phyloP scores from a whole-genome alignment of 1,140 invertebrate species.

The Hyphantria cunea region DNA sequence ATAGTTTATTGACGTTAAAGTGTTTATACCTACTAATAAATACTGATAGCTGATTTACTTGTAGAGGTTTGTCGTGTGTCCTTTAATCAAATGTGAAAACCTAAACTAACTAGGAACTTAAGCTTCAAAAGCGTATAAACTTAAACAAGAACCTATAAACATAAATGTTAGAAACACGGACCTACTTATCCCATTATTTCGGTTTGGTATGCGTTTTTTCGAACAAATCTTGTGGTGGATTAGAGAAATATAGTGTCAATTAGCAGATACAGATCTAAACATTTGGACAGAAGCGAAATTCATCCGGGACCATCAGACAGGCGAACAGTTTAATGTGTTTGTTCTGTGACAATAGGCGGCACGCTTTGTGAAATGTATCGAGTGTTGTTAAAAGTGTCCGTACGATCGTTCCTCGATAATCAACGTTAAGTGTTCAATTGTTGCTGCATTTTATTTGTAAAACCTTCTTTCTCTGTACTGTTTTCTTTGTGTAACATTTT shows the following conservation, averaged over 20 bases:
- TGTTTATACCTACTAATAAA: too few species aligned
- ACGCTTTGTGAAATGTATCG: slow-evolving; percentile 53
- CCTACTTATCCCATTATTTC: slow-evolving; percentile 9
- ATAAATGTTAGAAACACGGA: background rate
- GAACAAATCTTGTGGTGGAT: slow-evolving; percentile 1
- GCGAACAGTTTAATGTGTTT: slow-evolving; percentile 21
- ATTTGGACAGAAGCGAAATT: slow-evolving; percentile 20
- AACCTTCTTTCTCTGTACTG: slow-evolving; percentile 39
- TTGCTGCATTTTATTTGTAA: slow-evolving; percentile 51
- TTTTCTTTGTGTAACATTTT: slow-evolving; percentile 11
- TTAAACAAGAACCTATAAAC: too few species aligned
- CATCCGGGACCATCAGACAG: slow-evolving; percentile 4
- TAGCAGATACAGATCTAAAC: slow-evolving; percentile 24
- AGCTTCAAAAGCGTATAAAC: too few species aligned
- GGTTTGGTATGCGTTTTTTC: background rate
- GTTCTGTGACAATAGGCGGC: slow-evolving; percentile 43
- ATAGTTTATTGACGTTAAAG: too few species aligned
- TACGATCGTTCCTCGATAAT: slow-evolving; percentile 45
- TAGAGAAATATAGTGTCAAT: slow-evolving; percentile 23
- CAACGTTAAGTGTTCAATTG: slow-evolving; percentile 56
- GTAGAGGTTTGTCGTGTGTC: too few species aligned
- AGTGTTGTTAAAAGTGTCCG: slow-evolving; percentile 56
- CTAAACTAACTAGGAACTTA: too few species aligned
- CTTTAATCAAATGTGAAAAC: too few species aligned
- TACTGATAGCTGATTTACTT: too few species aligned